Percentiles rank a stretch among this genome's conserved stretches.
Evolutionary conservation across 2,113 vertebrate species (phyloP).

Genomic region (Serilophus lunatus): DNA sequence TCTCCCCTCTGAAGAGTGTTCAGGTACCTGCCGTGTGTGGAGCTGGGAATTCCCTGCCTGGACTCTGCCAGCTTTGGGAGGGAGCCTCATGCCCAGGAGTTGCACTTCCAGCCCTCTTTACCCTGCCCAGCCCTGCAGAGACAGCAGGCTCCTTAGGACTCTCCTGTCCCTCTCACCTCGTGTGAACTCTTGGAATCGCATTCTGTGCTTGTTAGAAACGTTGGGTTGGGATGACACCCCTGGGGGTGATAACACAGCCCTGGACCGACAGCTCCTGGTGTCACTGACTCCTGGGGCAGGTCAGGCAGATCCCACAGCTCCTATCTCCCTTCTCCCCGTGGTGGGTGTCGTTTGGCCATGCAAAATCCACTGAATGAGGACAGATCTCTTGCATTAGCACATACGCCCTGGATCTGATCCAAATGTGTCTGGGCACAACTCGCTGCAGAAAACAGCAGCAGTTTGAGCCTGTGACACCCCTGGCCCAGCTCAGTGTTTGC

Average conservation of each 20-base stretch:
- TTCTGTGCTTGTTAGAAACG: neutral
- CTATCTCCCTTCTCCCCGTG: neutral
- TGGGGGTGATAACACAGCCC: neutral
- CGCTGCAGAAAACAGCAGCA: neutral
- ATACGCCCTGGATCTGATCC: neutral
- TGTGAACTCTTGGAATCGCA: neutral
- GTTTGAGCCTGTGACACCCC: neutral
- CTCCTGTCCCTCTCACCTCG: neutral
- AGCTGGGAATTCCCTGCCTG: neutral
- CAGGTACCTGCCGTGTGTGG: rapidly evolving
- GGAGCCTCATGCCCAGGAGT: no score
- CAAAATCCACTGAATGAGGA: neutral
- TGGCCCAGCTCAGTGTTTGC: neutral
- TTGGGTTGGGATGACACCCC: neutral
- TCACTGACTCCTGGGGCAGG: rapidly evolving
- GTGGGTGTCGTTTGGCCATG: neutral
- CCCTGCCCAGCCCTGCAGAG: neutral
- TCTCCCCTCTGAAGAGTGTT: neutral
- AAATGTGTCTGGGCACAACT: neutral
- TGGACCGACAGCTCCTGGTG: neutral
- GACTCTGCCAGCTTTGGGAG: neutral
- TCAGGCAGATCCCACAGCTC: neutral
- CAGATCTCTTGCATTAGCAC: neutral
- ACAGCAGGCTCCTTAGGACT: neutral
- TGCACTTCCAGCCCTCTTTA: neutral